A percentile compares a stretch with the other conserved stretches of the same genome.
These are phyloP conservation scores for Drosophila lowei DNA, from an alignment of 1,140 invertebrate genomes.

Conservation along the genomic window DNA sequence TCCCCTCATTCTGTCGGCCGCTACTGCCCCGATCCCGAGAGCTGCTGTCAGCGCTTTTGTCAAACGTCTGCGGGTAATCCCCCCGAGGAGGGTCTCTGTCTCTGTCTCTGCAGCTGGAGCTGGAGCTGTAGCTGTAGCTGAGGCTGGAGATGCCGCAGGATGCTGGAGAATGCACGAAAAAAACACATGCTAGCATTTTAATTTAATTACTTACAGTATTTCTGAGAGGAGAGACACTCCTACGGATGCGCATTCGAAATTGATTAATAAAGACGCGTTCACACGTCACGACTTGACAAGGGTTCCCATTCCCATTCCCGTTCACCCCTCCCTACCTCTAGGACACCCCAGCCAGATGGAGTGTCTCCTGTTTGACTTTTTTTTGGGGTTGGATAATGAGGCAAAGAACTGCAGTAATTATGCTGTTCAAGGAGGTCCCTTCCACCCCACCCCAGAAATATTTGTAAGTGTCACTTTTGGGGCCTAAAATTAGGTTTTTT, in stretches of 20 bases:
- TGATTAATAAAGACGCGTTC: conserved; percentile 76
- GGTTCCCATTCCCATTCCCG: conserved; percentile 37
- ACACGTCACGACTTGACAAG: conserved; percentile 63
- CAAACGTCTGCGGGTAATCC: conserved; percentile 67
- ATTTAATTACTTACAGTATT: conserved; percentile 80
- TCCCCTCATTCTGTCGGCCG: conserved; percentile 11
- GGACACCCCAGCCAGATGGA: conserved; percentile 43
- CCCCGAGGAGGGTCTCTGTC: conserved; percentile 32
- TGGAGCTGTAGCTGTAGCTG: conserved; percentile 43
- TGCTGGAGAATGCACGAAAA: conserved; percentile 24
- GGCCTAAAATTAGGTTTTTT: conserved; percentile 10
- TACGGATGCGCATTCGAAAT: conserved; percentile 57
- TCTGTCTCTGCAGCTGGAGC: neutral
- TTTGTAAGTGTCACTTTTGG: conserved; percentile 32
- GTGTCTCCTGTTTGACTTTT: conserved; percentile 15
- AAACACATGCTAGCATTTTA: conserved; percentile 80
- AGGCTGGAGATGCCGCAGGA: conserved; percentile 21
- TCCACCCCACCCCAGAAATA: conserved; percentile 24
- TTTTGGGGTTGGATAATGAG: conserved; percentile 42
- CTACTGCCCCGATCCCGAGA: no score
- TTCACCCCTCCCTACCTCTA: neutral
- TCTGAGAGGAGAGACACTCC: conserved; percentile 53
- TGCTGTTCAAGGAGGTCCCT: conserved; percentile 21
- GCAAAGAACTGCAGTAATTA: conserved; percentile 27
- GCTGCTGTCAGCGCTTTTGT: conserved; percentile 73